These are phyloP conservation scores for Hylaeus volcanicus DNA, from an alignment of 1,140 invertebrate species.

Conservation along the genomic window DNA sequence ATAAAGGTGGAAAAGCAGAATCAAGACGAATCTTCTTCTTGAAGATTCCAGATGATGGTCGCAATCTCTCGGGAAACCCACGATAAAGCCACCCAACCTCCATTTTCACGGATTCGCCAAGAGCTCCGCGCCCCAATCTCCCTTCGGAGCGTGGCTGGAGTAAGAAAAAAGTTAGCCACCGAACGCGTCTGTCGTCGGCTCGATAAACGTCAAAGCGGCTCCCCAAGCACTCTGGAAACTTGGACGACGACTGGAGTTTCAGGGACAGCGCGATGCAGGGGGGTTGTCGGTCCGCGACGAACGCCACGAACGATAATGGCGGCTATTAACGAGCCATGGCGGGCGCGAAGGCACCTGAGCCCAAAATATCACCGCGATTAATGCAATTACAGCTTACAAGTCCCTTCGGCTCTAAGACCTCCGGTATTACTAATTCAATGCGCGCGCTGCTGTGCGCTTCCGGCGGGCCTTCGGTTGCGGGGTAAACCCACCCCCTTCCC, in stretches of 20 bases:
- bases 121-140: too few species aligned
- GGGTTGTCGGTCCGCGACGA: slow-evolving; percentile 54
- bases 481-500: too few species aligned
- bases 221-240: slow-evolving; percentile 38
- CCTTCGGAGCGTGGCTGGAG: too few species aligned
- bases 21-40: too few species aligned
- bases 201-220: slow-evolving; percentile 48
- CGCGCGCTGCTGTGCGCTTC: slow-evolving; percentile 54
- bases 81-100: too few species aligned
- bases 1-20: too few species aligned
- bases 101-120: too few species aligned
- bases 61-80: too few species aligned
- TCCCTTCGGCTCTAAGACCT: slow-evolving; percentile 71
- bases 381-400: slow-evolving; percentile 81
- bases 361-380: slow-evolving; percentile 80
- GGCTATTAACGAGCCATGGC: slow-evolving; percentile 77
- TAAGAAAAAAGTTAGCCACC: neutral
- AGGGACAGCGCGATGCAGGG: neutral
- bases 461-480: slow-evolving; percentile 16
- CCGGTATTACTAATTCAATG: slow-evolving; percentile 71
- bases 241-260: slow-evolving; percentile 58
- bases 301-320: slow-evolving; percentile 74
- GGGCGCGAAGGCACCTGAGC: slow-evolving; percentile 77
- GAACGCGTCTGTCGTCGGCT: slow-evolving; percentile 20
- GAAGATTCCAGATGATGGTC: too few species aligned